Evolutionary conservation across 1,140 invertebrate genomes (phyloP), one percentile per base, ranked within the genome.

Genomic region (Brachystomella parvula): DNA sequence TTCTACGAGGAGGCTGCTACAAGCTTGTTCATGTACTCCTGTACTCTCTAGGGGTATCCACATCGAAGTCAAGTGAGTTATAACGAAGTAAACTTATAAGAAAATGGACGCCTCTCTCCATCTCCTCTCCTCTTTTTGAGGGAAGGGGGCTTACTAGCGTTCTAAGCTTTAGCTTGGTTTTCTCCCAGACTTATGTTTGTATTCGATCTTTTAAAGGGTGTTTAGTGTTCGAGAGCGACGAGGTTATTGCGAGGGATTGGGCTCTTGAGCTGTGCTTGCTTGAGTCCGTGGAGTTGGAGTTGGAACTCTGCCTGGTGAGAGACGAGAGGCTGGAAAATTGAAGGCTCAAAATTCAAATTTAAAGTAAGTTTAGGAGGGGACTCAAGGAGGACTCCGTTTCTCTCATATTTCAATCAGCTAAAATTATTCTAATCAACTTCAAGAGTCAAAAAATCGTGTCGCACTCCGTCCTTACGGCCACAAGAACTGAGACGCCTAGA

Each of bases 311-410:
- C 35, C 6, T 39, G 6, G 35, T 39, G 35, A 39, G 35, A 39
- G 19, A 24, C 49, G 24, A 24, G 12, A 24, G 21, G 24, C 12
- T 24, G 49, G 49, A 53, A 24, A 24, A 12, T 12, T 12, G 24
- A 12, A 17, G 49, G 24, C 49, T 53, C 24, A 26, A 53, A 53
- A 53, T 53, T 53, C 49, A 53, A 39, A 39, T 53, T 53, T 53
- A 26, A 53, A 53, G 49, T 53, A 26, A 53, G 12, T 53, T 53
- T 53, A 15, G 6, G 12, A 24, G 24, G 49, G 49, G 12, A 19
- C 49, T 17, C n/a, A n/a, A n/a, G n/a, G n/a, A n/a, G n/a, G n/a
- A n/a, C n/a, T n/a, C n/a, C n/a, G n/a, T n/a, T n/a, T n/a, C n/a
- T n/a, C n/a, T n/a, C n/a, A n/a, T n/a, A n/a, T n/a, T n/a, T n/a